Evolutionary conservation across 1,140 invertebrate genomes (phyloP).

Genomic region (Ectropis grisescens): DNA sequence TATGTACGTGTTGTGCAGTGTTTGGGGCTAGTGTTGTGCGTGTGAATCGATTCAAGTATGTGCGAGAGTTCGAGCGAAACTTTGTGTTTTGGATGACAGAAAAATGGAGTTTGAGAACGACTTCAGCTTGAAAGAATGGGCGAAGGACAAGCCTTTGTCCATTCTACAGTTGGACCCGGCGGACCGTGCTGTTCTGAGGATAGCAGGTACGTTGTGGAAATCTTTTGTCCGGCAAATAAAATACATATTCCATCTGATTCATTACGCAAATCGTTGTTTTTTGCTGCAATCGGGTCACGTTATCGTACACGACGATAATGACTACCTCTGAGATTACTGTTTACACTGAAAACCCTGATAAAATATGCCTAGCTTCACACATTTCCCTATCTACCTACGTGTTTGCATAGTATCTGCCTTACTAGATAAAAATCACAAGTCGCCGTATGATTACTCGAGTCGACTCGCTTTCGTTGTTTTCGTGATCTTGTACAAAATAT

Average conservation of each 20-base stretch:
- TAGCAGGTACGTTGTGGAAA: constrained; percentile 84
- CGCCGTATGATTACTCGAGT: too few species aligned
- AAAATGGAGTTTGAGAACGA: constrained; percentile 87
- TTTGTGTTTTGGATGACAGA: constrained; percentile 66
- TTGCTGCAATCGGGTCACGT: constrained; percentile 24
- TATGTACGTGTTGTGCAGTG: constrained; percentile 38
- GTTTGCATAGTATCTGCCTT: too few species aligned
- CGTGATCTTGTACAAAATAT: too few species aligned
- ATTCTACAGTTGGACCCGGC: constrained; percentile 95
- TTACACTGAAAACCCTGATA: constrained; percentile 11
- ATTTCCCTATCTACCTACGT: too few species aligned
- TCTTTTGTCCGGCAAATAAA: background rate
- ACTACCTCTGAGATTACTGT: constrained; percentile 21
- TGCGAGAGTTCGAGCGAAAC: constrained; percentile 57
- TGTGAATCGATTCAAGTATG: constrained; percentile 57
- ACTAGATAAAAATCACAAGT: too few species aligned
- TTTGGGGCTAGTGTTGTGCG: constrained; percentile 49
- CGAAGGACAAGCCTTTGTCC: constrained; percentile 94
- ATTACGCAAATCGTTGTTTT: constrained; percentile 4
- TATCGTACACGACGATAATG: constrained; percentile 25
- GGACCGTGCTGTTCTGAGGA: constrained; percentile 93
- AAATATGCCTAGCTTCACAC: too few species aligned
- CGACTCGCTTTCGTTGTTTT: too few species aligned
- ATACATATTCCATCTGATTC: too few species aligned
- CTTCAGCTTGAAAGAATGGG: constrained; percentile 93